A percentile compares a stretch with the other conserved stretches of the same genome.
Evolutionary conservation across 2,888 invertebrate species (phyloP).

Genomic region (Pogonocherus hispidulus): DNA sequence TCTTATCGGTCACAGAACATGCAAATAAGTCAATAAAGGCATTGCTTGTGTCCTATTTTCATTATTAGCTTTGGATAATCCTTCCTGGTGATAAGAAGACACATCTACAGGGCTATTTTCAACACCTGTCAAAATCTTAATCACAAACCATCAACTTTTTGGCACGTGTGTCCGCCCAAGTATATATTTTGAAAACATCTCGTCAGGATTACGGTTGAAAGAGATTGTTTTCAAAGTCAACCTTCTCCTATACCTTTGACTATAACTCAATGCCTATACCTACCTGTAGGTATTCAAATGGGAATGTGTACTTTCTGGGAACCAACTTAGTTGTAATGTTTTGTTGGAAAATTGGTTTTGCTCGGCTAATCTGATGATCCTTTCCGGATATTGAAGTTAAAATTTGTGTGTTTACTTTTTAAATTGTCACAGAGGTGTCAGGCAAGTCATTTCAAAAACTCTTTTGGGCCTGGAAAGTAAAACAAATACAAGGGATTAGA

Average conservation of each 20-base stretch:
- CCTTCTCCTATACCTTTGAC: slow-evolving; percentile 17
- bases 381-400: neutral
- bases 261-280: too few species aligned
- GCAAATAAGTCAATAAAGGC: too few species aligned
- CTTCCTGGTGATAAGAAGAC: neutral
- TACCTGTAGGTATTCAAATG: neutral
- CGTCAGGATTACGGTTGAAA: slow-evolving; percentile 25
- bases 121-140: slow-evolving; percentile 44
- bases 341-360: slow-evolving; percentile 19
- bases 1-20: too few species aligned
- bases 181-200: slow-evolving; percentile 46
- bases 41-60: too few species aligned
- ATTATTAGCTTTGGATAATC: slow-evolving; percentile 1
- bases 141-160: slow-evolving; percentile 37
- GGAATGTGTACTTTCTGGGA: slow-evolving; percentile 44
- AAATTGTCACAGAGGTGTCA: neutral
- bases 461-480: too few species aligned
- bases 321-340: slow-evolving; percentile 20
- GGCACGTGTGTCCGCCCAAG: slow-evolving; percentile 47
- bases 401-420: neutral
- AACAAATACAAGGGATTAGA: too few species aligned
- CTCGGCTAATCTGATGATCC: neutral
- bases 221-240: slow-evolving; percentile 29
- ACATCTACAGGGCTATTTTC: slow-evolving; percentile 35
- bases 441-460: too few species aligned